Base-by-base conservation (phyloP, 2,888 invertebrate species). In the Agrochola lota region DNA sequence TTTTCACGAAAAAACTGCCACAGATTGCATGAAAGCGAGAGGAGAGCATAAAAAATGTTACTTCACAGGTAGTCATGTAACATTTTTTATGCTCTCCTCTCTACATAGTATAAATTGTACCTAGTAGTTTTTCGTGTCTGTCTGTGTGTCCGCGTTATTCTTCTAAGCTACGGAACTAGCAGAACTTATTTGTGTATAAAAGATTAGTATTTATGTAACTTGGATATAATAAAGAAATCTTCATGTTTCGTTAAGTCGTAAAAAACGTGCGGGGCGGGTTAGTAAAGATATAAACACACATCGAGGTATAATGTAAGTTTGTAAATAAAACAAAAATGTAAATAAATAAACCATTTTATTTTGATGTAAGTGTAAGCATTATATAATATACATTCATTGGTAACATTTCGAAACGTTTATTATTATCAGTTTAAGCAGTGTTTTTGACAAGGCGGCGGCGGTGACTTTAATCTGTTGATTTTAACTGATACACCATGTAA, bases 271-370 rank as follows among this genome's bases (percentile, higher is more conserved):
- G 57, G 2, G 12, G n/a, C n/a, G 12, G 57, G 57, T 12, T 12
- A 57, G 12, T 57, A 12, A n/a, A 57, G 57, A 57, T 26, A 26
- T 30, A 8, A 35, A 69, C 20, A 3, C n/a, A 55, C 12, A 57
- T 30, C 6, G 1, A 67, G 26, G 20, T 30, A 3, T n/a, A 59
- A n/a, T 40, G 0, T 35, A 68, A 62, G 26, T 49, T 20, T 71
- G 52, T 59, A 78, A 85, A 80, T 78, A 72, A 87, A 87, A 85
- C 57, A 69, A 71, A 74, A 74, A 30, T 70, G 35, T 88, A 86
- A 88, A 89, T 89, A 91, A 92, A 92, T 91, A 90, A 88, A 90
- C 70, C 69, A 82, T 60, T 91, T 91, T 92, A 91, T 91, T 91
- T 76, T 75, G 35, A 80, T 66, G 17, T 46, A 52, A 79, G 43